A percentile compares a stretch with the other conserved stretches of the same genome.
Conservation (phyloP, 2,888 invertebrate genomes). For the Meandrusa payeni region DNA sequence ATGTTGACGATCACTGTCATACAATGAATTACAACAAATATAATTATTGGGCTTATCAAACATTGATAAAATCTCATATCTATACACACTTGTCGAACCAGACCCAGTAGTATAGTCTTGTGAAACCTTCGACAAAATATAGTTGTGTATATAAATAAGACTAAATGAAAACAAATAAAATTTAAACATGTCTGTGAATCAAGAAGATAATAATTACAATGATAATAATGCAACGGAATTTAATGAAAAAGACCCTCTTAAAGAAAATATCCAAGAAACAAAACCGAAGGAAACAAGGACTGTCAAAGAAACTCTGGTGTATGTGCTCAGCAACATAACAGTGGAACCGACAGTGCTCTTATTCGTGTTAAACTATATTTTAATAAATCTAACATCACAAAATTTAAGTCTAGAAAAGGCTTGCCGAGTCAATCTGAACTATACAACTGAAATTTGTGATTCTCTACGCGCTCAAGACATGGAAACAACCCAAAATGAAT, state of each 20-base stretch:
- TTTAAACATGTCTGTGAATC: constrained; percentile 1
- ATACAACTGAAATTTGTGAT: constrained; percentile 85
- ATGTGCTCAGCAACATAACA: constrained; percentile 46
- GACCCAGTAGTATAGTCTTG: too few species aligned
- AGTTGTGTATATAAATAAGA: too few species aligned
- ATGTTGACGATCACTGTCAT: too few species aligned
- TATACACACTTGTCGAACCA: too few species aligned
- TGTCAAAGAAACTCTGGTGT: constrained; percentile 36
- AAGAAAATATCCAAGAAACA: constrained; percentile 27
- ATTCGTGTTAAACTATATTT: constrained; percentile 47
- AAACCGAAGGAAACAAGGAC: constrained; percentile 29
- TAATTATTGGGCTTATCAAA: too few species aligned
- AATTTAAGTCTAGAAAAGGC: constrained; percentile 92
- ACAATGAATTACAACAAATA: too few species aligned
- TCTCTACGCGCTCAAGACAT: constrained; percentile 85
- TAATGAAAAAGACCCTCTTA: constrained; percentile 41
- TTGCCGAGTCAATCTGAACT: constrained; percentile 89
- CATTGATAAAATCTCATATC: too few species aligned
- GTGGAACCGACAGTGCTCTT: constrained; percentile 57
- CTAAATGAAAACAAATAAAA: too few species aligned
- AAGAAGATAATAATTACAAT: constrained; percentile 15
- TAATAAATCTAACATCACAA: constrained; percentile 86
- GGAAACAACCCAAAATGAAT: constrained; percentile 63
- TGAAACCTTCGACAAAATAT: too few species aligned
- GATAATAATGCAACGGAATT: constrained; percentile 30